These are phyloP conservation scores for Kryptopterus vitreolus DNA, from an alignment of 2,797 vertebrate species.

Conservation along the genomic window DNA sequence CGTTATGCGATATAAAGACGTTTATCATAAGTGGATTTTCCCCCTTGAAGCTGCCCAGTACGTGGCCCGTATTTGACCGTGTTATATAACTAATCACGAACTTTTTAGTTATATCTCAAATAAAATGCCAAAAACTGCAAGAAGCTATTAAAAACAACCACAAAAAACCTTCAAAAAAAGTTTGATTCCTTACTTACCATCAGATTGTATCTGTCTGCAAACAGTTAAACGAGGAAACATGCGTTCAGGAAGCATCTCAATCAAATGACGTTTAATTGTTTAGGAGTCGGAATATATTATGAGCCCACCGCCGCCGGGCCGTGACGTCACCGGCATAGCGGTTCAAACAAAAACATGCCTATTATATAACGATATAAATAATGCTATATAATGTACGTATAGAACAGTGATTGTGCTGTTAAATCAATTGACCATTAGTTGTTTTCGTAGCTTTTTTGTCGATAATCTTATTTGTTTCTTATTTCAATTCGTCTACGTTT, in stretches of 20 bases:
- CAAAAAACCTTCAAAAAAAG: neutral
- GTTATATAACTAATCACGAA: neutral
- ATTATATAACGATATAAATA: neutral
- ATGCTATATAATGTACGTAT: too few species aligned
- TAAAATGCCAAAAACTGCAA: neutral
- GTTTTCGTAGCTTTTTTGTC: too few species aligned
- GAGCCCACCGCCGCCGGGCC: too few species aligned
- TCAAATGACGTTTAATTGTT: neutral
- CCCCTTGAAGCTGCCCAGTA: too few species aligned
- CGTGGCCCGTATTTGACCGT: too few species aligned
- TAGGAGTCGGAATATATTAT: neutral
- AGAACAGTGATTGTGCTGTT: too few species aligned
- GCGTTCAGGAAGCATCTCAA: neutral
- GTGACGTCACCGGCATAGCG: neutral
- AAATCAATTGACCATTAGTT: too few species aligned
- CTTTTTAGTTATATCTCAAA: neutral
- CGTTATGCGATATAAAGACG: neutral
- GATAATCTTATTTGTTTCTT: too few species aligned
- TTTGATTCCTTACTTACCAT: constrained; percentile 1
- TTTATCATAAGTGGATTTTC: neutral
- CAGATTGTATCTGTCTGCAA: neutral
- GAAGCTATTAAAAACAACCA: neutral
- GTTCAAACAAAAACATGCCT: neutral
- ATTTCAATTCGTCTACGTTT: too few species aligned
- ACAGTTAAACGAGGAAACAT: neutral